Evolutionary conservation across 2,888 invertebrate species (phyloP).

Genomic region (Leptinotarsa peninsularis): DNA sequence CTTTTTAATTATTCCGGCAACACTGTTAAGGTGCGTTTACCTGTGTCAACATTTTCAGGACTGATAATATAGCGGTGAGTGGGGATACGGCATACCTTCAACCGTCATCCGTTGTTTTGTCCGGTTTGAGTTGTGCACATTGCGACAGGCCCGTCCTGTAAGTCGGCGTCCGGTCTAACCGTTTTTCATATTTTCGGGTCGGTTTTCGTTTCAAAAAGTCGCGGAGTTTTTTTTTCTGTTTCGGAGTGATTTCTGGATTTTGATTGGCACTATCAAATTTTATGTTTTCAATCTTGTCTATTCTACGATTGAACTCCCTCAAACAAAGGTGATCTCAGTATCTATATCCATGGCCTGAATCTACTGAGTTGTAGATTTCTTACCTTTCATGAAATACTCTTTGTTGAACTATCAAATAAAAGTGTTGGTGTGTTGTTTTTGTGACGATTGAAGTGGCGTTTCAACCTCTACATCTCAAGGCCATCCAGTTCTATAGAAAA

Average conservation of each 20-base stretch:
- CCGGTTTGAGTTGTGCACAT: slow-evolving; percentile 35
- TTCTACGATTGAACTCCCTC: slow-evolving; percentile 35
- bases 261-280: slow-evolving; percentile 13
- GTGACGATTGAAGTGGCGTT: slow-evolving; percentile 18
- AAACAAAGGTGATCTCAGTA: slow-evolving; percentile 4
- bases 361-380: slow-evolving; percentile 2
- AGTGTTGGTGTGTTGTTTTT: slow-evolving; percentile 4
- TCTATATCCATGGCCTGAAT: not conserved
- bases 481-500: slow-evolving; percentile 38
- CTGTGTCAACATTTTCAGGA: slow-evolving; percentile 63
- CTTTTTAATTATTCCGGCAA: slow-evolving; percentile 30
- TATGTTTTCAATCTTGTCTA: slow-evolving; percentile 26
- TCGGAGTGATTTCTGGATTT: not conserved
- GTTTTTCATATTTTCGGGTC: slow-evolving; percentile 26
- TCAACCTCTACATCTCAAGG: slow-evolving; percentile 37
- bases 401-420: not conserved
- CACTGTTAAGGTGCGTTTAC: slow-evolving; percentile 60
- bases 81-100: slow-evolving; percentile 53
- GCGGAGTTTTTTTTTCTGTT: slow-evolving; percentile 21
- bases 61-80: slow-evolving; percentile 59
- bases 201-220: slow-evolving; percentile 15
- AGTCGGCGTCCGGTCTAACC: slow-evolving; percentile 35
- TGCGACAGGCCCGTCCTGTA: slow-evolving; percentile 18
- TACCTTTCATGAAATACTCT: not conserved
- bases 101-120: slow-evolving; percentile 50